Base-by-base conservation (phyloP, 2,888 invertebrate genomes). In the Archips xylosteana region DNA sequence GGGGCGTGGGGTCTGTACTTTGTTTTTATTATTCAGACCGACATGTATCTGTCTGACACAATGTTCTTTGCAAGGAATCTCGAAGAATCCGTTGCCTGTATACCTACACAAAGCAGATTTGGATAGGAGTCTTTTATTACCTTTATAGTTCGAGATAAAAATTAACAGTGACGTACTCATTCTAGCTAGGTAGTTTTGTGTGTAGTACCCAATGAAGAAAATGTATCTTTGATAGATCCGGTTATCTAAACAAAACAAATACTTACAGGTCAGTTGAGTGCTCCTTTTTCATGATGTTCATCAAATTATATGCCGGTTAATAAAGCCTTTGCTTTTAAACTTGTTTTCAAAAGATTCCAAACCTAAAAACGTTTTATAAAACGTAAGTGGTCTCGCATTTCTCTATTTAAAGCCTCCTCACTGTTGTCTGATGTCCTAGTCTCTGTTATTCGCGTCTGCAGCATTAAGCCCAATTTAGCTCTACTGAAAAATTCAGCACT, bases 1-100 rank as follows among this genome's bases (percentile, higher is more conserved):
- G 62, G 49, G 23, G 36, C 23, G 62, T 36, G 45, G 54, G 36
- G 60, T 12, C 49, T 63, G 61, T 67, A 68, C 36, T 67, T 72
- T 67, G 71, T 57, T 62, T 72, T 47, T 67, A 72, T 72, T 67
- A 72, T 72, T 72, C 57, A 67, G 36, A 62, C 42, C 8, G 59
- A 63, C 39, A 51, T 62, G 66, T 61, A 60, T 42, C 36, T 61
- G 49, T 51, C 54, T 67, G 12, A 23, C 54, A 62, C 54, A 54
- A 51, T 64, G 10, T 68, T 70, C 32, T 61, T 49, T 39, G 12
- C 60, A 10, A 67, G 10, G 49, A 23, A 13, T 49, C 36, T 23
- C 9, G 36, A 47, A 49, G 54, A 63, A 63, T 23, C 45, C 45
- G 45, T 42, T 32, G 2, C 45, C 12, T 42, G 39, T n/a, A 12